Evolutionary conservation across 2,797 vertebrate species (phyloP).

Genomic region (Sandelia bainsii): DNA sequence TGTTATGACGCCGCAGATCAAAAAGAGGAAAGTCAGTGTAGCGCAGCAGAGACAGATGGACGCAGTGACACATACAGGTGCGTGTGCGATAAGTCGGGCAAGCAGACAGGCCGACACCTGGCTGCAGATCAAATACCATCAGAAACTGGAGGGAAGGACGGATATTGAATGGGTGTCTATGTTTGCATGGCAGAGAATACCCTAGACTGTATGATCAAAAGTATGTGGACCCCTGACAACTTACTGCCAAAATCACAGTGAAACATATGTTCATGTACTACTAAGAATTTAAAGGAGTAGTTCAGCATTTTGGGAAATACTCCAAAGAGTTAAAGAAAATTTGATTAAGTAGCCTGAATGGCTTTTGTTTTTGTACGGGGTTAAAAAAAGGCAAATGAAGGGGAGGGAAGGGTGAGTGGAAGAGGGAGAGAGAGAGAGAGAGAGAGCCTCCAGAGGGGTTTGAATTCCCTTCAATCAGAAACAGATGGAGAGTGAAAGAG

Average conservation of each 20-base stretch:
- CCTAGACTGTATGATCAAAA: not conserved
- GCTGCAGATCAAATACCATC: slow-evolving; percentile 43
- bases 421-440: not conserved
- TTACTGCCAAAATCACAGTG: not conserved
- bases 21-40: slow-evolving; percentile 62
- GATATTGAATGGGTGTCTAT: not conserved
- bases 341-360: too few relatives aligned
- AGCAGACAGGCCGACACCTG: slow-evolving; percentile 43
- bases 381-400: slow-evolving; percentile 12
- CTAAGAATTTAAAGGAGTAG: not conserved
- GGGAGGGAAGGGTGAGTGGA: not conserved
- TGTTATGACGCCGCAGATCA: slow-evolving; percentile 70
- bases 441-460: slow-evolving; percentile 44
- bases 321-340: too few relatives aligned
- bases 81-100: not conserved
- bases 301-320: not conserved
- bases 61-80: slow-evolving; percentile 26
- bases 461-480: slow-evolving; percentile 55
- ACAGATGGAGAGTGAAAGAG: slow-evolving; percentile 20
- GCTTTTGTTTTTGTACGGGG: not conserved
- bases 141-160: slow-evolving; percentile 26
- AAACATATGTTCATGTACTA: not conserved
- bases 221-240: not conserved
- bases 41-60: slow-evolving; percentile 72
- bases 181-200: not conserved